phyloP scores from a whole-genome alignment of 2,888 invertebrate genomes.

The Heteromurus nitidus region DNA sequence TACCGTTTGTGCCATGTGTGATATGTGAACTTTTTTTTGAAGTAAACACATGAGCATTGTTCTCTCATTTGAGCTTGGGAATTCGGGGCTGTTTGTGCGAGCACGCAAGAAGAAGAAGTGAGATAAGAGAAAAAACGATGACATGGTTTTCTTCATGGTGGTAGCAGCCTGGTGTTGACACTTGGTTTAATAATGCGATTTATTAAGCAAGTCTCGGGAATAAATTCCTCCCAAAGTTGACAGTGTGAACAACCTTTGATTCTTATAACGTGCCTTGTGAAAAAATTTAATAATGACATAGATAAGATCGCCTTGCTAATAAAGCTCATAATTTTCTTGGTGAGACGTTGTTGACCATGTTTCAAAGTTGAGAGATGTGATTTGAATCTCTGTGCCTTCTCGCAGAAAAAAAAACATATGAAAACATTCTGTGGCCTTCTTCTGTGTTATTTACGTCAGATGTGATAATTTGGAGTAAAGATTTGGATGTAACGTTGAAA shows the following conservation, averaged over 20 bases:
- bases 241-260: slow-evolving; percentile 22
- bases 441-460: too few relatives aligned
- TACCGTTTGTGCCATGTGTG: neutral
- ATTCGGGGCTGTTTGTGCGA: too few relatives aligned
- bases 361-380: neutral
- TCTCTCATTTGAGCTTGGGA: too few relatives aligned
- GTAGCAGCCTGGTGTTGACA: slow-evolving; percentile 28
- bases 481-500: neutral
- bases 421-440: too few relatives aligned
- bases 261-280: neutral
- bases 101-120: too few relatives aligned
- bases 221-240: slow-evolving; percentile 7
- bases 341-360: slow-evolving; percentile 9
- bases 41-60: too few relatives aligned
- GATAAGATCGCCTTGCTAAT: too few relatives aligned
- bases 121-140: neutral
- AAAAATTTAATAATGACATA: neutral
- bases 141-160: neutral
- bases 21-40: neutral
- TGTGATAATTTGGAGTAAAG: neutral
- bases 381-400: slow-evolving; percentile 7
- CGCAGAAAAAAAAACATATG: too few relatives aligned
- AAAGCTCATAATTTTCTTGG: slow-evolving; percentile 2
- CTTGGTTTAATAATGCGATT: slow-evolving; percentile 21
- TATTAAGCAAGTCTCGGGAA: slow-evolving; percentile 4